Evolutionary conservation across 2,113 vertebrate species (phyloP), one percentile per base, ranked within the genome.

Genomic region (Coptodon bakossiorum): DNA sequence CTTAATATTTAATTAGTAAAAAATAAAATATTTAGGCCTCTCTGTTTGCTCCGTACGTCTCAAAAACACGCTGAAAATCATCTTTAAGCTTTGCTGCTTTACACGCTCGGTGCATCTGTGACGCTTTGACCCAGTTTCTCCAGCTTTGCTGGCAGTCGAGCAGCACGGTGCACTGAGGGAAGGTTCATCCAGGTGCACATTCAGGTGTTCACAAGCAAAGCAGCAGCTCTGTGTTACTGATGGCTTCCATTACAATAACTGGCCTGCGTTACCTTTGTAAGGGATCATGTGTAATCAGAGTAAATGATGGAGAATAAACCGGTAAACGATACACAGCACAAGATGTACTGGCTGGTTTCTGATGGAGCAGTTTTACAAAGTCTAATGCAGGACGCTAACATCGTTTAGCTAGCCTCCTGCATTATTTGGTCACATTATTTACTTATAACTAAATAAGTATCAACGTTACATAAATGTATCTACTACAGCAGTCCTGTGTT

Each of bases 331-430:
- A 34, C 29, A 34, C 59, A 34, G 27, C 29, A 10, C 5, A 34
- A 34, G 16, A 61, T 19, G 59, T 4, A 34, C 9, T 63, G 59
- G 16, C 59, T 63, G 59, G 29, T 17, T 59, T 29, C 4, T 59
- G 56, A 9, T 31, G 57, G 24, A 34, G 29, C 27, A 29, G 0
- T 54, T 0, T 54, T 54, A 54, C 53, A 12, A 27, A 59, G 57
- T 0, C 27, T 9, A 31, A 9, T 31, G 27, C 2, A 1, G 27
- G 27, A 61, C 14, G 27, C 3, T 61, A 61, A 61, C 8, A 6
- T 61, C 1, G 3, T 61, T 61, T 6, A 61, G 57, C 57, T 34
- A 19, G 27, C 27, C 14, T 34, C 57, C 4, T 29, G 56, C 24
- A 1, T 61, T 34, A 61, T 61, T 3, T 61, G 57, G 29, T 61